Evolutionary conservation across 2,888 invertebrate genomes (phyloP).

Genomic region (Sarcophaga variegata): DNA sequence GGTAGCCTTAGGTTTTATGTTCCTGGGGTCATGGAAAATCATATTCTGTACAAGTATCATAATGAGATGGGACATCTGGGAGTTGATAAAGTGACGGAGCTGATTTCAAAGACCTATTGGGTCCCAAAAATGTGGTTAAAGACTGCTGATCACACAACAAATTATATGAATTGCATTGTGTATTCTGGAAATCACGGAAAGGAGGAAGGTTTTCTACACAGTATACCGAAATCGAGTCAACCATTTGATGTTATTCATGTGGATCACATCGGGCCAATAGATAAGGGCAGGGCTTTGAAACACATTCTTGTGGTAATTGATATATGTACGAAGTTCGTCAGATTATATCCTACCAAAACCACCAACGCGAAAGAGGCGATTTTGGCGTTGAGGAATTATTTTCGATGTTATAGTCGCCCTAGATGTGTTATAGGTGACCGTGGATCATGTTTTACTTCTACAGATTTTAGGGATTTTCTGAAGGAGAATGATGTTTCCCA

Average conservation of each 20-base stretch:
- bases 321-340: slow-evolving; percentile 39
- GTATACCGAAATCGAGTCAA: not conserved
- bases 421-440: slow-evolving; percentile 26
- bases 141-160: not conserved
- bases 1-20: slow-evolving; percentile 41
- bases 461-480: slow-evolving; percentile 37
- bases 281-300: too few species aligned
- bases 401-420: slow-evolving; percentile 20
- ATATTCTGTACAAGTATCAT: slow-evolving; percentile 48
- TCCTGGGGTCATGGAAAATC: slow-evolving; percentile 49
- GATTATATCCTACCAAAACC: slow-evolving; percentile 29
- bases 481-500: slow-evolving; percentile 21
- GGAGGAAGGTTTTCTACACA: slow-evolving; percentile 2
- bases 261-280: not conserved
- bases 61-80: slow-evolving; percentile 53
- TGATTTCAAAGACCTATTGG: slow-evolving; percentile 44
- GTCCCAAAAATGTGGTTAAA: slow-evolving; percentile 1
- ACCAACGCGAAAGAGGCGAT: slow-evolving; percentile 9
- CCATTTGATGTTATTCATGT: slow-evolving; percentile 23
- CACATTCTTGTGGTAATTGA: slow-evolving; percentile 29
- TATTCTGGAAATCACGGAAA: not conserved
- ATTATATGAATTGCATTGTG: slow-evolving; percentile 7
- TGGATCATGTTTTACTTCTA: slow-evolving; percentile 40
- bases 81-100: slow-evolving; percentile 39
- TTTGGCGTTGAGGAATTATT: slow-evolving; percentile 21